phyloP scores from a whole-genome alignment of 1,140 invertebrate genomes.

The Drosophila obscura region DNA sequence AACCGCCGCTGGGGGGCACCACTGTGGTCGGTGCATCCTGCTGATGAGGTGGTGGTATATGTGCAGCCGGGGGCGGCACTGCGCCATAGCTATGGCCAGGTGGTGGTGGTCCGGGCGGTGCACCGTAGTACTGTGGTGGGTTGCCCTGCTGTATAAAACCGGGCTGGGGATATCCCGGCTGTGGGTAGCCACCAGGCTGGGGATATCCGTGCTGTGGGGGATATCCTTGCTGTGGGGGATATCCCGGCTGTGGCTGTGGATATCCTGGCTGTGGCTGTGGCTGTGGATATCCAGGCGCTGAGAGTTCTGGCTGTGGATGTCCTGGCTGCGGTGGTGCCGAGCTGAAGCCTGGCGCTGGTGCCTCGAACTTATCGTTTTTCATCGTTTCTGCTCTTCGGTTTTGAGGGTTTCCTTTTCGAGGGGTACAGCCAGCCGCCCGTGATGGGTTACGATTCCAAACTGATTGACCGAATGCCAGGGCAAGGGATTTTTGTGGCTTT shows the following conservation, averaged over 20 bases:
- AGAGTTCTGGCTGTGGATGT: conserved; percentile 14
- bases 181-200: background rate
- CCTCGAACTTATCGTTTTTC: conserved; percentile 33
- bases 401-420: background rate
- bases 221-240: conserved; percentile 8
- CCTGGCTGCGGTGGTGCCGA: conserved; percentile 10
- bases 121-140: conserved; percentile 31
- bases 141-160: conserved; percentile 19
- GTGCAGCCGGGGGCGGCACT: background rate
- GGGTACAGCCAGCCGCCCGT: conserved; percentile 8
- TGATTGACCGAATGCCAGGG: conserved; percentile 10
- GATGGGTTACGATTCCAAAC: conserved; percentile 21
- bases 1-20: conserved; percentile 29
- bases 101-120: conserved; percentile 2
- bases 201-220: conserved; percentile 2
- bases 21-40: conserved; percentile 9
- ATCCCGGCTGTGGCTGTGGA: conserved; percentile 15
- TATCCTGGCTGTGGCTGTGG: conserved; percentile 11
- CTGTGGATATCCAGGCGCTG: conserved; percentile 3
- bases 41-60: background rate
- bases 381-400: background rate
- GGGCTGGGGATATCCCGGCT: conserved; percentile 16
- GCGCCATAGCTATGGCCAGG: conserved; percentile 35
- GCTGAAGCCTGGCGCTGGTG: conserved; percentile 12
- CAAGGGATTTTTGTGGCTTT: conserved; percentile 18